Base-by-base conservation (phyloP, 2,113 vertebrate genomes). In the Larimichthys polyactis region DNA sequence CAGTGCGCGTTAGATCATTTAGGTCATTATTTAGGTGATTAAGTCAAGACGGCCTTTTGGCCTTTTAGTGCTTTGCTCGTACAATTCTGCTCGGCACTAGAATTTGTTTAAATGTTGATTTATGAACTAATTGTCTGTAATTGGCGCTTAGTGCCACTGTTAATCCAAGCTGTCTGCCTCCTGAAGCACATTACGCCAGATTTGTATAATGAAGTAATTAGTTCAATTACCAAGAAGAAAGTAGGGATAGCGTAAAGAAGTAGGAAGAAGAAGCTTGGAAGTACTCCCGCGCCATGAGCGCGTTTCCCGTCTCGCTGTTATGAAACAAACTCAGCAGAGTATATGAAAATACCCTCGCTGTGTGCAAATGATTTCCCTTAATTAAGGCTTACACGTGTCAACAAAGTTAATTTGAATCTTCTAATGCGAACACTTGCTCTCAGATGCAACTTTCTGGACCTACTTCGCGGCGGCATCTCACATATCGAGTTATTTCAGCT, bases 141-240 rank as follows among this genome's bases (percentile, higher is more conserved):
- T 95, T 93, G 90, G 93, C 88, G 85, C 90, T 94, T 92, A 91
- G 94, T 84, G 92, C 92, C 86, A 87, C 87, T 87, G 90, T 93
- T 94, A 94, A 95, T 94, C 93, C 87, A 89, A 90, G 90, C 91
- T 89, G 91, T 89, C 88, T 93, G 88, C 84, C 89, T 94, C 90
- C 85, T 91, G 88, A 94, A 94, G 90, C 93, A 92, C 90, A 94
- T 92, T 94, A 93, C 89, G 81, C 87, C 82, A 93, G 81, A 92
- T 93, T 94, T 93, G 89, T 94, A 85, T 93, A 93, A 94, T 95
- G 91, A 94, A 95, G 91, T 94, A 93, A 94, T 95, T 94, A 94
- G 89, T 91, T 93, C 80, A 92, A 89, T 93, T 94, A 91, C 80
- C 65, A 91, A 68, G 69, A 87, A 87, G 87, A 86, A 92, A 91